phyloP scores from a whole-genome alignment of 2,888 invertebrate genomes.

The Zele albiditarsus region DNA sequence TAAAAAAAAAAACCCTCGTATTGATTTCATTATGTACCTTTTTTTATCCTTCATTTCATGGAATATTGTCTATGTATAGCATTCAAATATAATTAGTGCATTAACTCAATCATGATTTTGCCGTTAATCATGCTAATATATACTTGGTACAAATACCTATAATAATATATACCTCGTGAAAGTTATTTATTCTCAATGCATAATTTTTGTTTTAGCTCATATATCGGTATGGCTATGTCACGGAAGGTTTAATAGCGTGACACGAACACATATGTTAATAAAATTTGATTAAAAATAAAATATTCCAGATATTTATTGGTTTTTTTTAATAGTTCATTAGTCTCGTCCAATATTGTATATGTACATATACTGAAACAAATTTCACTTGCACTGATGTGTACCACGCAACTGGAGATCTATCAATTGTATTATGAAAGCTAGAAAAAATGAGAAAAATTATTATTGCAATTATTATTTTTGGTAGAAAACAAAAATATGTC shows the following conservation, averaged over 20 bases:
- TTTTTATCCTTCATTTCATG: not conserved
- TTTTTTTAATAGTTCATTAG: too few relatives aligned
- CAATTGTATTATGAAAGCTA: conserved; percentile 3
- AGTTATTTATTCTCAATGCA: conserved; percentile 29
- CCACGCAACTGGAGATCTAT: conserved; percentile 2
- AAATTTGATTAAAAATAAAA: not conserved
- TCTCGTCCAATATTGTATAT: not conserved
- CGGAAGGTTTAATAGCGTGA: conserved; percentile 16
- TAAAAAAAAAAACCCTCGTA: too few relatives aligned
- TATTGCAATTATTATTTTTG: not conserved
- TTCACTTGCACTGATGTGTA: not conserved
- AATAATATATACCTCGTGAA: conserved; percentile 50
- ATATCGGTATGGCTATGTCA: conserved; percentile 7
- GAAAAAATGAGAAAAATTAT: conserved; percentile 29
- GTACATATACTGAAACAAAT: not conserved
- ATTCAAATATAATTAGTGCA: not conserved
- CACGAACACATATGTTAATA: conserved; percentile 24
- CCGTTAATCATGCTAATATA: conserved; percentile 46
- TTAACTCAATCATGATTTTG: not conserved
- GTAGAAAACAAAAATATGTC: too few relatives aligned
- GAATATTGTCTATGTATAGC: not conserved
- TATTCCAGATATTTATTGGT: too few relatives aligned
- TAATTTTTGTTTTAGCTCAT: conserved; percentile 15
- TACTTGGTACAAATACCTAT: conserved; percentile 60
- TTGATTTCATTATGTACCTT: not conserved